Conservation (phyloP, 2,113 vertebrate genomes). For the Ciconia maguari region DNA sequence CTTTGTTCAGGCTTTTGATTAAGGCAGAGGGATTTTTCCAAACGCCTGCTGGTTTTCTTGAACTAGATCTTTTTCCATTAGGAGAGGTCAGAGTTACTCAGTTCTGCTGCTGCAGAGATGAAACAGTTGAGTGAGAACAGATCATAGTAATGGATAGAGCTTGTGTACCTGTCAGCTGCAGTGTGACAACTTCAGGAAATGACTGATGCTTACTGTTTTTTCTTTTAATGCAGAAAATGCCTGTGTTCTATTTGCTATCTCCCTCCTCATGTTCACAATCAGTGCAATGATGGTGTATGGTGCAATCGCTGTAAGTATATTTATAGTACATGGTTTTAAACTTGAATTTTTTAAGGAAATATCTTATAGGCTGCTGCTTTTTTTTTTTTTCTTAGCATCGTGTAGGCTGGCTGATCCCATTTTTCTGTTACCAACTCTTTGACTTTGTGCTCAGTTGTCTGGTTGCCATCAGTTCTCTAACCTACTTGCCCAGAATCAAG, state of each 20-base stretch:
- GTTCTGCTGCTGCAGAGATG: neutral
- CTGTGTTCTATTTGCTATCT: constrained; percentile 94
- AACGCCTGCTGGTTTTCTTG: neutral
- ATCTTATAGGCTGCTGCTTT: neutral
- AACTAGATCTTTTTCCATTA: neutral
- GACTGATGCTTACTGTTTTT: neutral
- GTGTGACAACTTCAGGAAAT: neutral
- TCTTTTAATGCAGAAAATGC: constrained; percentile 85
- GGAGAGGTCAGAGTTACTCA: neutral
- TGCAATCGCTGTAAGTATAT: constrained; percentile 91
- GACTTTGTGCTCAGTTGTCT: constrained; percentile 97
- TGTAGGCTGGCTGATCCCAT: constrained; percentile 96
- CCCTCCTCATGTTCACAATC: constrained; percentile 97
- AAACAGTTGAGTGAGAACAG: neutral
- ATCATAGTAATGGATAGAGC: neutral
- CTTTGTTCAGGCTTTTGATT: neutral
- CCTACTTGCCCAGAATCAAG: constrained; percentile 95
- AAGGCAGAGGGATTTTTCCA: neutral
- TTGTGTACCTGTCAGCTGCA: neutral
- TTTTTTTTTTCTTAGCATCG: constrained; percentile 79
- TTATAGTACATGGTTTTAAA: neutral
- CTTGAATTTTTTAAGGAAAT: neutral
- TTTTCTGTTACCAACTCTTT: constrained; percentile 98
- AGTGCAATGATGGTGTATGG: constrained; percentile 99
- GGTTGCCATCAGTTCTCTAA: constrained; percentile 96